A percentile compares a stretch with the other conserved stretches of the same genome.
Evolutionary conservation across 2,888 invertebrate genomes (phyloP).

Genomic region (Agrotis ipsilon): DNA sequence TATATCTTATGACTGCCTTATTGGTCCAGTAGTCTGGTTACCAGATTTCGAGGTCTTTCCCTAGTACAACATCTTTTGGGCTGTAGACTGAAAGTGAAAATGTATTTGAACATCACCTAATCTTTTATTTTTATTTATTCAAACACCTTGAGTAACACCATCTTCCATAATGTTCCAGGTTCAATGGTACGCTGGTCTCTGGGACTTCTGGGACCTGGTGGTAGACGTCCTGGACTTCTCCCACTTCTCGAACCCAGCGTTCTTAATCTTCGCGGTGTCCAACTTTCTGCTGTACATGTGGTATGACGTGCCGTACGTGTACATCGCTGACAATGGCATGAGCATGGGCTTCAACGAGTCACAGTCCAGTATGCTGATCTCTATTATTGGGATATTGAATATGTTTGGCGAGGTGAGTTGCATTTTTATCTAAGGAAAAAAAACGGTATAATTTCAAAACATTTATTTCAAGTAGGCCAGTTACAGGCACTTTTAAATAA

Average conservation of each 20-base stretch:
- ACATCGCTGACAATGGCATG: conserved; percentile 95
- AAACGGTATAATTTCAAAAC: too few relatives aligned
- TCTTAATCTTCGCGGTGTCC: conserved; percentile 95
- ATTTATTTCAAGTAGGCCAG: too few relatives aligned
- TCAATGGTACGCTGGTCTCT: conserved; percentile 94
- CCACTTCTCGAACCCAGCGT: conserved; percentile 94
- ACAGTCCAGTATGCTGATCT: conserved; percentile 95
- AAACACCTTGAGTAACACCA: background rate
- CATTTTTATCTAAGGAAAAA: background rate
- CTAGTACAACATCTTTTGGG: background rate
- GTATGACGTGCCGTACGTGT: conserved; percentile 98
- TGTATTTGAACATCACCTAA: too few relatives aligned
- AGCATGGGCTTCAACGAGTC: conserved; percentile 93
- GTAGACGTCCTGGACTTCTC: conserved; percentile 96
- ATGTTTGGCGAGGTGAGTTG: conserved; percentile 95
- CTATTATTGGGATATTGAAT: conserved; percentile 96
- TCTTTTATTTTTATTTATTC: too few relatives aligned
- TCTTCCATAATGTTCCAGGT: conserved; percentile 76
- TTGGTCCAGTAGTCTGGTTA: too few relatives aligned
- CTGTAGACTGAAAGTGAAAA: background rate
- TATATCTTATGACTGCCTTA: too few relatives aligned
- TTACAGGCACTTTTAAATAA: too few relatives aligned
- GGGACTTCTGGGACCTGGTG: conserved; percentile 95
- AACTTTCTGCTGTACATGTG: conserved; percentile 98
- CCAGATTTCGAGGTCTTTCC: too few relatives aligned